phyloP scores from a whole-genome alignment of 2,113 vertebrate genomes.

The Nothocercus julius region DNA sequence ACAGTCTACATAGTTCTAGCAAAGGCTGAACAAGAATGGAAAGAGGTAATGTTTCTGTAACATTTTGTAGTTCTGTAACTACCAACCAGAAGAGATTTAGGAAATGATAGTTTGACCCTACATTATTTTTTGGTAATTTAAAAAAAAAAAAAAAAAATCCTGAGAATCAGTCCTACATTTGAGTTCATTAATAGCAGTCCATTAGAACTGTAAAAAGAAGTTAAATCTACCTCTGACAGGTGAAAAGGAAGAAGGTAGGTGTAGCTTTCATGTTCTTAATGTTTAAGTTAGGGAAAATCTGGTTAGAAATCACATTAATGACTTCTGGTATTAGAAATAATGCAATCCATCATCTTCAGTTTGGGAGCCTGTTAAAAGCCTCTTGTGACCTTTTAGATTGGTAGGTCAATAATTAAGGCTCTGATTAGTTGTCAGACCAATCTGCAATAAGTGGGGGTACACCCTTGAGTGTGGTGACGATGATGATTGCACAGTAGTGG shows the following conservation, averaged over 20 bases:
- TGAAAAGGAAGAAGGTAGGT: background rate
- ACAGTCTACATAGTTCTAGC: constrained; percentile 66
- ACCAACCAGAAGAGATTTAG: background rate
- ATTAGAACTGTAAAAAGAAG: background rate
- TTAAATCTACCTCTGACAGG: background rate
- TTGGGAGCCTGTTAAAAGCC: background rate
- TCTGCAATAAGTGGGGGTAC: too few relatives aligned
- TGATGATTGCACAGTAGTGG: too few relatives aligned
- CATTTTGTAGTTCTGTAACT: too few relatives aligned
- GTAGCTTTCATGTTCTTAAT: background rate
- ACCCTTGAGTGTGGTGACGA: too few relatives aligned
- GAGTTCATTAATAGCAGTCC: background rate
- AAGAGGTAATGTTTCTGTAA: constrained; percentile 77
- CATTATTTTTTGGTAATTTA: background rate
- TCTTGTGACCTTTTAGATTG: background rate
- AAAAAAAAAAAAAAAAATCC: background rate
- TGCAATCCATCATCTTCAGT: background rate
- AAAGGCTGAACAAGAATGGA: constrained; percentile 76
- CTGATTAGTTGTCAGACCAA: background rate
- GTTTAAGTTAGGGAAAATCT: background rate
- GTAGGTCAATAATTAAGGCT: background rate
- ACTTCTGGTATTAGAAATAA: background rate
- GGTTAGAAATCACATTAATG: background rate
- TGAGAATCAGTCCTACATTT: background rate
- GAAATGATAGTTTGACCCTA: background rate